Conservation (phyloP, 2,888 invertebrate species). For the Morpho achilles region DNA sequence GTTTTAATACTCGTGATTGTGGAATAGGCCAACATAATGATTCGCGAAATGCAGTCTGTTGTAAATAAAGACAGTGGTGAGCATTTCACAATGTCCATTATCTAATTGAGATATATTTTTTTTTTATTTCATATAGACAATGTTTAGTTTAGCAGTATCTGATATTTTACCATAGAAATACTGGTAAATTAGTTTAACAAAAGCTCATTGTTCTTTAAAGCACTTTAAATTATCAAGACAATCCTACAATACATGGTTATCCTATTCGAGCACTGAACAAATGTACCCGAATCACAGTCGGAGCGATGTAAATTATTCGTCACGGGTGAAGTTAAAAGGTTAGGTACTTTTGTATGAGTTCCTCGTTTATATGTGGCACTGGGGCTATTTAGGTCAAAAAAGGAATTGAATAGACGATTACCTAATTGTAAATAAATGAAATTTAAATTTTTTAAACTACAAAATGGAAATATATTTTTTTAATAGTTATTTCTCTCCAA, state of each 20-base stretch:
- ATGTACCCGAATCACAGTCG: slow-evolving; percentile 57
- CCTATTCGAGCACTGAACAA: slow-evolving; percentile 39
- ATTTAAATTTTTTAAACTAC: too few relatives aligned
- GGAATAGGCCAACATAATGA: too few relatives aligned
- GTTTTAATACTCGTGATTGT: too few relatives aligned
- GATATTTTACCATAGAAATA: background rate
- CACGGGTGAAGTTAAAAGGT: slow-evolving; percentile 45
- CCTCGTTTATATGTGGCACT: background rate
- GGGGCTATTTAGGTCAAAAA: background rate
- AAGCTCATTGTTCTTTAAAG: background rate
- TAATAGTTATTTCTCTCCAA: too few relatives aligned
- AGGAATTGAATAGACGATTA: too few relatives aligned
- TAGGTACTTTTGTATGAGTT: slow-evolving; percentile 30
- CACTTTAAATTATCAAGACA: background rate
- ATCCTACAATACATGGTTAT: background rate
- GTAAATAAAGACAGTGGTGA: too few relatives aligned
- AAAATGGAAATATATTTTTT: too few relatives aligned
- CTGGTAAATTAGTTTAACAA: background rate
- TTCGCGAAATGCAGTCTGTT: too few relatives aligned
- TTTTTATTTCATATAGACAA: too few relatives aligned
- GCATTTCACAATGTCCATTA: too few relatives aligned
- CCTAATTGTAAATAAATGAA: too few relatives aligned
- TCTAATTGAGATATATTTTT: too few relatives aligned
- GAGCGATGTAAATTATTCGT: slow-evolving; percentile 59
- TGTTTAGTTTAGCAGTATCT: background rate